phyloP scores from a whole-genome alignment of 1,140 invertebrate genomes.

The Ylistrum balloti region DNA sequence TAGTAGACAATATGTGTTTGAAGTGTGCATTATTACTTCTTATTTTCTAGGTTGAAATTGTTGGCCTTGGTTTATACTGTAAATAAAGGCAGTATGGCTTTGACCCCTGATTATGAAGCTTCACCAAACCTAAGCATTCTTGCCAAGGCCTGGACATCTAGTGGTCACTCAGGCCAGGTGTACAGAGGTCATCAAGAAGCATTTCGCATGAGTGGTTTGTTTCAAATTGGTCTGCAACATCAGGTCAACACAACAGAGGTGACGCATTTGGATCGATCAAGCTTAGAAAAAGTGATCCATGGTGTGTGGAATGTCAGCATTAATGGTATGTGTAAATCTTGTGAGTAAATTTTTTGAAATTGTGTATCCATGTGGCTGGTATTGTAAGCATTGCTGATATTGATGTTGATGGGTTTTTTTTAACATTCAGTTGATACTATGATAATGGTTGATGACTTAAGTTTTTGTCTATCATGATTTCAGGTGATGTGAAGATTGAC shows the following conservation, averaged over 20 bases:
- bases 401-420: too few species aligned
- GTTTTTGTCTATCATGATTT: background rate
- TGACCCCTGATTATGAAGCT: background rate
- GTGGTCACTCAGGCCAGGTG: background rate
- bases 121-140: background rate
- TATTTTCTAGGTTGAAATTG: background rate
- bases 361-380: too few species aligned
- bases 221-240: background rate
- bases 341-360: too few species aligned
- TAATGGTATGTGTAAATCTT: background rate
- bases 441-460: too few species aligned
- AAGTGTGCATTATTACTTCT: background rate
- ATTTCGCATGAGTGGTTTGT: constrained; percentile 32
- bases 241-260: background rate
- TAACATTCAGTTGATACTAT: too few species aligned
- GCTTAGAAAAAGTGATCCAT: background rate
- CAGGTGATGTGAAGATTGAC: background rate
- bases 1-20: background rate
- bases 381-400: too few species aligned
- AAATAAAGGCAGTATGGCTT: background rate
- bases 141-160: background rate
- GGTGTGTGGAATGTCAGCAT: background rate
- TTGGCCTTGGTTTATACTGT: background rate
- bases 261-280: background rate
- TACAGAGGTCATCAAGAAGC: background rate